Conservation (phyloP, 2,888 invertebrate genomes). For the Thymelicus lineola region DNA sequence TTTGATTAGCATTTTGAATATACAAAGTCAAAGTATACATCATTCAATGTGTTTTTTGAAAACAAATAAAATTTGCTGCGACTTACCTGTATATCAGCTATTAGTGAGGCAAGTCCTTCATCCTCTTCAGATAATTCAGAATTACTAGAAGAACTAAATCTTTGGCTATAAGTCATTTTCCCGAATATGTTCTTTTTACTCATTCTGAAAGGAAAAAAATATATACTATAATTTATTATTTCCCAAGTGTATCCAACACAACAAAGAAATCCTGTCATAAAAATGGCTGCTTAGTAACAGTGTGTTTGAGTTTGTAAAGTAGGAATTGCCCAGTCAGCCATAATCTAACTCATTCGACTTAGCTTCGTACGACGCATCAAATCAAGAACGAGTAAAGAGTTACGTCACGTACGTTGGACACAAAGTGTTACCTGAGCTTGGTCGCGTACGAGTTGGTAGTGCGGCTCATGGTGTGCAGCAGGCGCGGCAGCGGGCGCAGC, state of each 20-base stretch:
- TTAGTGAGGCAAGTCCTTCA: conserved; percentile 94
- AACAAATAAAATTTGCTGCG: neutral
- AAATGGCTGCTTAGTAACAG: too few relatives aligned
- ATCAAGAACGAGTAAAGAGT: too few relatives aligned
- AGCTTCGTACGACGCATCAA: neutral
- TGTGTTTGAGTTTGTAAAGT: too few relatives aligned
- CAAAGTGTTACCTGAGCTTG: conserved; percentile 88
- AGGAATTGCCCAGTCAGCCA: too few relatives aligned
- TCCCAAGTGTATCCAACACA: too few relatives aligned
- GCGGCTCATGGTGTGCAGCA: conserved; percentile 94
- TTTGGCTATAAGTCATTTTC: conserved; percentile 83
- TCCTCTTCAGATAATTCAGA: conserved; percentile 92
- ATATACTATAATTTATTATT: neutral
- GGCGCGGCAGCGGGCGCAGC: conserved; percentile 88
- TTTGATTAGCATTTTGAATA: too few relatives aligned
- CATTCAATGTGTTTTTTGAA: neutral
- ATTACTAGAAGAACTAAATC: conserved; percentile 77
- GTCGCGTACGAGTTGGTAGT: conserved; percentile 97
- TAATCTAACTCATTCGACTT: too few relatives aligned
- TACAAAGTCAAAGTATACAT: too few relatives aligned
- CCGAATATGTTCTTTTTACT: conserved; percentile 87
- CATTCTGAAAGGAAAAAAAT: conserved; percentile 70
- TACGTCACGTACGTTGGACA: too few relatives aligned
- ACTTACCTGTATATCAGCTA: conserved; percentile 93
- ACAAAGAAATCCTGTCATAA: too few relatives aligned